Conservation (phyloP, 2,888 invertebrate species). For the Silvanus unidentatus region DNA sequence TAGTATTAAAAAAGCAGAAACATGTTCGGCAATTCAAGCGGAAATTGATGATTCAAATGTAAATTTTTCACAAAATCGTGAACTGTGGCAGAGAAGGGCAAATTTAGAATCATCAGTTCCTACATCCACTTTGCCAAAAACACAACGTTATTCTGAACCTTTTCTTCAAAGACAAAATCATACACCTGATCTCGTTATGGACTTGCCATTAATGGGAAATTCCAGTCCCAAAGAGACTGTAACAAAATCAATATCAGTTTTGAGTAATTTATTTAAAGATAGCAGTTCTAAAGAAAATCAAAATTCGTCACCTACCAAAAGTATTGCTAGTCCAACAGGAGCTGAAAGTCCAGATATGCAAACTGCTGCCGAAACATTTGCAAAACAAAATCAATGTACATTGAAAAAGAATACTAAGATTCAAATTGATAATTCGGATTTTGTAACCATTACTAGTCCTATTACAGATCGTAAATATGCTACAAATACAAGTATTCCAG, state of each 20-base stretch:
- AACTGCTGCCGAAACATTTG: constrained; percentile 71
- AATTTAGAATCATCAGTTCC: constrained; percentile 48
- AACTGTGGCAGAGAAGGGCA: constrained; percentile 58
- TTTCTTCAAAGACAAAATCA: constrained; percentile 48
- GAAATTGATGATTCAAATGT: constrained; percentile 45
- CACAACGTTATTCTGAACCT: constrained; percentile 43
- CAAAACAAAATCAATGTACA: constrained; percentile 72
- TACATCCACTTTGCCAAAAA: constrained; percentile 33
- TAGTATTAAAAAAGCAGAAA: neutral
- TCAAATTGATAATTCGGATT: constrained; percentile 35
- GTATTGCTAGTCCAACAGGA: constrained; percentile 15
- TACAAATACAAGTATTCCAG: constrained; percentile 32
- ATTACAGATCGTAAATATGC: constrained; percentile 39
- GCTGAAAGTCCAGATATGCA: constrained; percentile 57
- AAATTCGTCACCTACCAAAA: constrained; percentile 6
- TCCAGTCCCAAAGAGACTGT: constrained; percentile 40
- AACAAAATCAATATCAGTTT: constrained; percentile 38
- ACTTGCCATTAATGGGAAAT: constrained; percentile 58
- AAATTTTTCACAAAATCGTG: constrained; percentile 50
- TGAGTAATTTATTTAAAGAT: constrained; percentile 40
- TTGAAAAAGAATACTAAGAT: constrained; percentile 63
- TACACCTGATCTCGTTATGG: constrained; percentile 79
- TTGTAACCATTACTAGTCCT: constrained; percentile 38
- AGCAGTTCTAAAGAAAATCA: constrained; percentile 35
- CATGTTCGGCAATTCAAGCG: neutral